Conservation (phyloP, 2,888 invertebrate genomes). For the Tolmerus cingulatus region DNA sequence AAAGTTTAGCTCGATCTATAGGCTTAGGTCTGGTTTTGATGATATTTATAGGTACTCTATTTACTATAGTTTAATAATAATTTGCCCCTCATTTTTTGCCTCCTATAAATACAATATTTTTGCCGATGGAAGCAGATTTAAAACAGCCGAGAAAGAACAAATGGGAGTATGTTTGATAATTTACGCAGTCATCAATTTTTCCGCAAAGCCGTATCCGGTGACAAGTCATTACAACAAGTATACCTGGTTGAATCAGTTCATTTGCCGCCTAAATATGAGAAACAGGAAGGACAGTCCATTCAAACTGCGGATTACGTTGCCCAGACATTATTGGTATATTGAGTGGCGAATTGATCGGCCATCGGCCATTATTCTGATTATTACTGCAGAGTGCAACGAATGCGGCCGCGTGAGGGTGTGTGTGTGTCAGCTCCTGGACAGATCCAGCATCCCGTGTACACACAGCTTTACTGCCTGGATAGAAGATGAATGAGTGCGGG, state of each 20-base stretch:
- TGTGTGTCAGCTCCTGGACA: background rate
- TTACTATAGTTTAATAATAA: background rate
- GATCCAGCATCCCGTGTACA: background rate
- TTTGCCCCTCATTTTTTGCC: background rate
- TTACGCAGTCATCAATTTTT: slow-evolving; percentile 40
- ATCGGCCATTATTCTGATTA: slow-evolving; percentile 49
- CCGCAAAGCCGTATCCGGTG: slow-evolving; percentile 33
- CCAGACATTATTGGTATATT: slow-evolving; percentile 46
- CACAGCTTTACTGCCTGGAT: slow-evolving; percentile 6
- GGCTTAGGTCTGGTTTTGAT: too few relatives aligned
- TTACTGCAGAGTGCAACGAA: slow-evolving; percentile 45
- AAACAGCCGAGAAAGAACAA: background rate
- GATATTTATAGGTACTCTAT: too few relatives aligned
- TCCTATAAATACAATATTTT: background rate
- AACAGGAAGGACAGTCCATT: slow-evolving; percentile 44
- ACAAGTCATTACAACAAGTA: slow-evolving; percentile 39
- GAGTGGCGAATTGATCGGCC: slow-evolving; percentile 48
- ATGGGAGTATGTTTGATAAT: background rate
- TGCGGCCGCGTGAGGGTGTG: background rate
- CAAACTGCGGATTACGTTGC: slow-evolving; percentile 44
- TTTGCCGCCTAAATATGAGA: slow-evolving; percentile 41
- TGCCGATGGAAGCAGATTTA: background rate
- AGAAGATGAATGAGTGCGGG: slow-evolving; percentile 41
- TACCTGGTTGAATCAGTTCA: slow-evolving; percentile 34
- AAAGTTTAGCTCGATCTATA: too few relatives aligned